Conservation (phyloP, 2,797 vertebrate genomes). For the Schizothorax lantsangensis region DNA sequence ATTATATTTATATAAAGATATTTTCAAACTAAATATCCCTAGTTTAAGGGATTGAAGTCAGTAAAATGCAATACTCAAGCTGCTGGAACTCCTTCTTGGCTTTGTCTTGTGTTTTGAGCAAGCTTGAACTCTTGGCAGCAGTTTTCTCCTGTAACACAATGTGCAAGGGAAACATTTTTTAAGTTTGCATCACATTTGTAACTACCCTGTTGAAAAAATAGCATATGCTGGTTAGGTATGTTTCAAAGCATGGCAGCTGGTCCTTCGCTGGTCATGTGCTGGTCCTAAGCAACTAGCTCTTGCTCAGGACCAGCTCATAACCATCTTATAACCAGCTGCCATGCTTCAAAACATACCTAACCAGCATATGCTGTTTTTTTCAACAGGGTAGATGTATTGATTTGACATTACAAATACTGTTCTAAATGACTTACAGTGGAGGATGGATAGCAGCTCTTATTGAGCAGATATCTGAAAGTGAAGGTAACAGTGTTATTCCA, state of each 20-base stretch:
- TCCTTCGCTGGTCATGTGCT: too few relatives aligned
- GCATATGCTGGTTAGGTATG: not conserved
- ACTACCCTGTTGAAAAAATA: not conserved
- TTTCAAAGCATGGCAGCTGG: not conserved
- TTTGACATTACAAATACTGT: not conserved
- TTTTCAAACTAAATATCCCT: not conserved
- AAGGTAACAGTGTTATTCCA: not conserved
- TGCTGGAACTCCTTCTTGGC: constrained; percentile 41
- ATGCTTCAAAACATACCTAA: not conserved
- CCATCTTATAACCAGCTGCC: too few relatives aligned
- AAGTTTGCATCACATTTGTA: not conserved
- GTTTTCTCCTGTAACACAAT: constrained; percentile 59
- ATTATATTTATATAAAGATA: not conserved
- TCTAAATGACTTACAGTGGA: constrained; percentile 52
- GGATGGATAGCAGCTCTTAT: constrained; percentile 40
- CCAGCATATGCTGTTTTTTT: not conserved
- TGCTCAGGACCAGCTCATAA: too few relatives aligned
- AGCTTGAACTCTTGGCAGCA: constrained; percentile 30
- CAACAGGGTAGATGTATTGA: not conserved
- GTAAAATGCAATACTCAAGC: constrained; percentile 64
- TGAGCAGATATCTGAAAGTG: constrained; percentile 46
- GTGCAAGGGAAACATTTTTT: not conserved
- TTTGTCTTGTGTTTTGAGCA: constrained; percentile 62
- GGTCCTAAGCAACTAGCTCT: not conserved
- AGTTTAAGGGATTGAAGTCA: not conserved